Evolutionary conservation across 92 coral and sea anemone genomes (phyloP).

Genomic region (Blastomussa wellsi): DNA sequence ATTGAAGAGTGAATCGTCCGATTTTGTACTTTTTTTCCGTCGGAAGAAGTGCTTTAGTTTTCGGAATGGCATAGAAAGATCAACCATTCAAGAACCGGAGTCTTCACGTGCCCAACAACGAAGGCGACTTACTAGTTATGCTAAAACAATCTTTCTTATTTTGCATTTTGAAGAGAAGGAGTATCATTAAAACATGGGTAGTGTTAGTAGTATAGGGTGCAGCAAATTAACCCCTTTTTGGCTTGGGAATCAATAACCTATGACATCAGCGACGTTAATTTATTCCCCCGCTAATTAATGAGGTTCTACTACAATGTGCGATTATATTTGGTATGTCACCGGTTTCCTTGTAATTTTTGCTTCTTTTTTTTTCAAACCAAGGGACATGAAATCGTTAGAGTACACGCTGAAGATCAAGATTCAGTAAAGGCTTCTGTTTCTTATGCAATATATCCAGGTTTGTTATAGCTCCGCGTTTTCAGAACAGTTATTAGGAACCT

Average conservation of each 20-base stretch:
- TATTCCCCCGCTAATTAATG: too few species aligned
- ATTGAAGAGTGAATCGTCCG: too few species aligned
- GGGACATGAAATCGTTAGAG: slow-evolving; percentile 46
- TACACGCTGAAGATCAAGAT: slow-evolving; percentile 59
- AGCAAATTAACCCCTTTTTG: too few species aligned
- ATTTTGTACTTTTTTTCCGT: not conserved
- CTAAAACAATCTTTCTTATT: not conserved
- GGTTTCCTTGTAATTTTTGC: too few species aligned
- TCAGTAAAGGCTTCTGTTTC: slow-evolving; percentile 40
- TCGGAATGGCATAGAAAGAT: not conserved
- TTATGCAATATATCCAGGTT: slow-evolving; percentile 56
- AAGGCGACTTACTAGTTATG: not conserved
- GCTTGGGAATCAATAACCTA: too few species aligned
- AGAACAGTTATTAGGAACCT: too few species aligned
- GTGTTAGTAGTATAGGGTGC: too few species aligned
- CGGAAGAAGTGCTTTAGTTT: not conserved
- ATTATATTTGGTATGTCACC: too few species aligned
- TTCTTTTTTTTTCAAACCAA: not conserved
- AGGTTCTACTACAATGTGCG: too few species aligned
- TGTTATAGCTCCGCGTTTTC: not conserved
- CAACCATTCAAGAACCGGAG: not conserved
- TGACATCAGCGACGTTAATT: too few species aligned
- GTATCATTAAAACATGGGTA: not conserved
- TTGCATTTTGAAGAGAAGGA: too few species aligned
- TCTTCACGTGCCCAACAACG: not conserved